A percentile compares a stretch with the other conserved stretches of the same genome.
Evolutionary conservation across 2,113 vertebrate genomes (phyloP).

Genomic region (Anolis sagrei): DNA sequence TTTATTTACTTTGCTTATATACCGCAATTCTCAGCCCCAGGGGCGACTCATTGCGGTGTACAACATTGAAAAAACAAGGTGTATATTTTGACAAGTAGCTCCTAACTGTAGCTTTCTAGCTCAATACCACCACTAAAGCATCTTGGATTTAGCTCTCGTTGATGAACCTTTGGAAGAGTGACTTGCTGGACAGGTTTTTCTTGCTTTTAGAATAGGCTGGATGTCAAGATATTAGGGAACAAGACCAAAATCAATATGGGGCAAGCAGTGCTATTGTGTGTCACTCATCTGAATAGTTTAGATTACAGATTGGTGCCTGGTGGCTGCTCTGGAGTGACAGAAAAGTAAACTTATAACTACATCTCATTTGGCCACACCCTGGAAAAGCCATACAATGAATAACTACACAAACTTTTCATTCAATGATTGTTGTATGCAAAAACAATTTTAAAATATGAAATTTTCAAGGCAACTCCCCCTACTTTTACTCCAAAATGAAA

Average conservation of each 20-base stretch:
- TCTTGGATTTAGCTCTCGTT: background rate
- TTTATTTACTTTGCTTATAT: no score
- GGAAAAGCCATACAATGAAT: background rate
- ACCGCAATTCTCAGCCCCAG: no score
- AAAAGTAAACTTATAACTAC: background rate
- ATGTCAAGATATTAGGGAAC: background rate
- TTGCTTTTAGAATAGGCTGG: slow-evolving; percentile 21
- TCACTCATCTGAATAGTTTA: background rate
- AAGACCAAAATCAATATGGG: accelerated
- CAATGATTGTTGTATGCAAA: no score
- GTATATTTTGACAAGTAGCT: background rate
- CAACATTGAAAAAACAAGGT: no score
- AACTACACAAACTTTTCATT: background rate
- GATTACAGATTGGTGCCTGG: accelerated
- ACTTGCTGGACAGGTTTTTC: slow-evolving; percentile 60
- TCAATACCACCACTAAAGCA: background rate
- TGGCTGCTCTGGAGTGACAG: background rate
- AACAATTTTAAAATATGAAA: no score
- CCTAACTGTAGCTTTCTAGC: background rate
- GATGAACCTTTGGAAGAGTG: slow-evolving; percentile 15
- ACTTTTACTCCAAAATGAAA: no score
- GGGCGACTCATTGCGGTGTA: no score
- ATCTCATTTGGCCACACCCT: background rate
- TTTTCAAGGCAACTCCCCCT: background rate
- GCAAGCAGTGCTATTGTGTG: background rate